phyloP scores from a whole-genome alignment of 2,113 vertebrate genomes.

The Pelobates fuscus region DNA sequence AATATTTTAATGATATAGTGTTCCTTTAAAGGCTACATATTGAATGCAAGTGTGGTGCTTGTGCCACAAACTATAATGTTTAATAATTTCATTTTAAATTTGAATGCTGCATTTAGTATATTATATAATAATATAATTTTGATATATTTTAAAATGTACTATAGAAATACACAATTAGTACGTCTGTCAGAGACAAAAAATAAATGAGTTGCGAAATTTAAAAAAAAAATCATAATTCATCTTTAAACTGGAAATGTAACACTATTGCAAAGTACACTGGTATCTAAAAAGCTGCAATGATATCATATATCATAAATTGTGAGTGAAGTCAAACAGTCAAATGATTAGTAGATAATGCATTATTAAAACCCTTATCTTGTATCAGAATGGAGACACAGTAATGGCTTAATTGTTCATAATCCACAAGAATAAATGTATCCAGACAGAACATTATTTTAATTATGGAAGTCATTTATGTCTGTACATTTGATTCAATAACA shows the following conservation, averaged over 20 bases:
- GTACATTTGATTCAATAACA: constrained; percentile 40
- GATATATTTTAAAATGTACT: too few relatives aligned
- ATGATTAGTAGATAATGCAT: constrained; percentile 36
- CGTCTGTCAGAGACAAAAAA: too few relatives aligned
- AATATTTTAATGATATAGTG: too few relatives aligned
- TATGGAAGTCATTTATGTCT: constrained; percentile 40
- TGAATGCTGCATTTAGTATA: too few relatives aligned
- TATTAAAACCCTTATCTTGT: constrained; percentile 50
- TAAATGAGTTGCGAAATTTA: not conserved
- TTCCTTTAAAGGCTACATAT: too few relatives aligned
- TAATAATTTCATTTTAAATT: too few relatives aligned
- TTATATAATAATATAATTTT: too few relatives aligned
- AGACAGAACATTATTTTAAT: constrained; percentile 49
- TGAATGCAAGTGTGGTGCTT: too few relatives aligned
- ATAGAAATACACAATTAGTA: too few relatives aligned
- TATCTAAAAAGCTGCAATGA: constrained; percentile 1
- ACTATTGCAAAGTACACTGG: not conserved
- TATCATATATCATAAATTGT: constrained; percentile 42
- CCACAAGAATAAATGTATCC: constrained; percentile 42
- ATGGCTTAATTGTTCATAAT: constrained; percentile 46
- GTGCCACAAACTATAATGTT: too few relatives aligned
- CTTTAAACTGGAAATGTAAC: not conserved
- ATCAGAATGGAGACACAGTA: constrained; percentile 44
- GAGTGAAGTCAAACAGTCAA: constrained; percentile 34
- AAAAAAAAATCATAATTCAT: not conserved